Percentiles rank a stretch among this genome's conserved stretches.
Evolutionary conservation across 2,113 vertebrate genomes (phyloP).

Genomic region (Lepus americanus): DNA sequence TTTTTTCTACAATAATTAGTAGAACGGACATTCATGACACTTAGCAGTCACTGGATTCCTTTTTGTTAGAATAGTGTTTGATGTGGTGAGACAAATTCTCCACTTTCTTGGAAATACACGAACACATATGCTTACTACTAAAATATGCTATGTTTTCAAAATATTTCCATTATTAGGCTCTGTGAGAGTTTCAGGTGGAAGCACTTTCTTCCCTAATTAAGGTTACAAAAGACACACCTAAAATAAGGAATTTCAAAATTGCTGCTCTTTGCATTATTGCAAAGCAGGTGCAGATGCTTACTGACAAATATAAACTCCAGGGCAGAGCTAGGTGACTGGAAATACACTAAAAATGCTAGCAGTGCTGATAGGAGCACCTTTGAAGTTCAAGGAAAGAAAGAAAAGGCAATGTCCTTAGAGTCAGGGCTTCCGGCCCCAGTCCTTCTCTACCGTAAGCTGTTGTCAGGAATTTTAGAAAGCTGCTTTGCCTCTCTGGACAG

Average conservation of each 20-base stretch:
- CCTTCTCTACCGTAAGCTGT: not conserved
- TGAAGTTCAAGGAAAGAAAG: not conserved
- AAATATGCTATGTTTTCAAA: not conserved
- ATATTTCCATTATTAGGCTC: not conserved
- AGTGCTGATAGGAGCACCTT: not conserved
- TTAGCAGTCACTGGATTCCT: not conserved
- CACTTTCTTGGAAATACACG: not conserved
- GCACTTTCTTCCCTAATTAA: slow-evolving; percentile 27
- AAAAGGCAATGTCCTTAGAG: not conserved
- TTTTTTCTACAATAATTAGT: not conserved
- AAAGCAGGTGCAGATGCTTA: not conserved
- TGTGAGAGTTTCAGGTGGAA: not conserved
- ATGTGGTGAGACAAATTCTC: not conserved
- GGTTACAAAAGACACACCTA: not conserved
- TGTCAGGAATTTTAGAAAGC: not conserved
- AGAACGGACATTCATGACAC: not conserved
- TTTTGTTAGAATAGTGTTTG: not conserved
- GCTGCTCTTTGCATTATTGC: not conserved
- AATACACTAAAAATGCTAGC: not conserved
- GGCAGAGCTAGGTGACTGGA: not conserved
- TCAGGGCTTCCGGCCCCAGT: not conserved
- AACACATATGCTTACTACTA: not conserved
- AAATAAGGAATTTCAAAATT: not conserved
- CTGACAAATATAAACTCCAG: not conserved
- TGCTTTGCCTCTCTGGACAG: not conserved